These are phyloP conservation scores for Thinocorus orbignyianus DNA, from an alignment of 2,113 vertebrate genomes.

Conservation along the genomic window DNA sequence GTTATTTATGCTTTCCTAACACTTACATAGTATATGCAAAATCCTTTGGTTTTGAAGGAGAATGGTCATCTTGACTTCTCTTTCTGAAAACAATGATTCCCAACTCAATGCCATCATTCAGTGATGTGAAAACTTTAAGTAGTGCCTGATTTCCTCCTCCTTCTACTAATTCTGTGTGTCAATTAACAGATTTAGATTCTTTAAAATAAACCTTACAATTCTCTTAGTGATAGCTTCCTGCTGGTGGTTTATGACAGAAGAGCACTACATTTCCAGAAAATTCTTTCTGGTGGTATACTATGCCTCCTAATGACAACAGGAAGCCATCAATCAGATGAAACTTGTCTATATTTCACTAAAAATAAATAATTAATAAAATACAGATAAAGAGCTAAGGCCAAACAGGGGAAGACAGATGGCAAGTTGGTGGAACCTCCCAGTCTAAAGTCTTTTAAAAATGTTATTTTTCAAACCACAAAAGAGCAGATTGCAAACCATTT, in stretches of 20 bases:
- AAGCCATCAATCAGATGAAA: conserved; percentile 61
- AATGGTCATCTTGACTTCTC: not conserved
- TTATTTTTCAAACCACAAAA: conserved; percentile 28
- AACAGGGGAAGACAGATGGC: conserved; percentile 23
- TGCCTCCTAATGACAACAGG: conserved; percentile 49
- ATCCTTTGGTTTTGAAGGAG: not conserved
- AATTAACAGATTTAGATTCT: conserved; percentile 48
- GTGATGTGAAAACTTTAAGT: not conserved
- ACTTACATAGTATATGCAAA: not conserved
- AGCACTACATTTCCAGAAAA: conserved; percentile 5
- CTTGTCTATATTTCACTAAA: conserved; percentile 41
- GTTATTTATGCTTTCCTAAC: not conserved
- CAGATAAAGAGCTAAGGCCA: conserved; percentile 4
- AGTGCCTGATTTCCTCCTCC: not conserved
- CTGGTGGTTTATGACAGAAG: conserved; percentile 32
- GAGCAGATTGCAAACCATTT: not conserved
- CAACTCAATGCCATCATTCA: not conserved
- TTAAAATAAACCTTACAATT: conserved; percentile 25
- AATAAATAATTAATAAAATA: conserved; percentile 53
- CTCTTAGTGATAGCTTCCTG: conserved; percentile 42
- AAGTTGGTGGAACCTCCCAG: not conserved
- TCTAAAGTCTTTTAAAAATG: conserved; percentile 32
- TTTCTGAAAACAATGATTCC: not conserved
- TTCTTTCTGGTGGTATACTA: conserved; percentile 32
- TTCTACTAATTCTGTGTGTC: conserved; percentile 28